phyloP scores from a whole-genome alignment of 2,113 vertebrate genomes.

The Hepsetus odoe region DNA sequence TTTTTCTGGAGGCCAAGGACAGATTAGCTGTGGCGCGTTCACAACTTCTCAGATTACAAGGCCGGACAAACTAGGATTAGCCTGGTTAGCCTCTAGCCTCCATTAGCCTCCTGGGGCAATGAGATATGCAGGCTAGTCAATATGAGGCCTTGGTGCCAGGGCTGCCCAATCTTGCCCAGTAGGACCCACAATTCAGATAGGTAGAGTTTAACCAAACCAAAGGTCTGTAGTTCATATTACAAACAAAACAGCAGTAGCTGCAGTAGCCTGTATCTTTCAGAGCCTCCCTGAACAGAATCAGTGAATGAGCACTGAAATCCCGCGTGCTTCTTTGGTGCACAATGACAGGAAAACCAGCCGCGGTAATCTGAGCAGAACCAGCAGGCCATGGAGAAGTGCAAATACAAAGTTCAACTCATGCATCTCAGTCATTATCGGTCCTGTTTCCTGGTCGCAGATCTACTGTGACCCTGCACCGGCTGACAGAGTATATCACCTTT shows the following conservation, averaged over 20 bases:
- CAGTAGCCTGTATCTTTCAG: too few relatives aligned
- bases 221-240: too few relatives aligned
- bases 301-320: neutral
- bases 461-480: neutral
- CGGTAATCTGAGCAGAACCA: neutral
- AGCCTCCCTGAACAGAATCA: neutral
- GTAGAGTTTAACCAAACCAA: too few relatives aligned
- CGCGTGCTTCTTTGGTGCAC: neutral
- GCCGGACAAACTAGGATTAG: conserved; percentile 26
- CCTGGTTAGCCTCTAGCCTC: neutral
- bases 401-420: neutral
- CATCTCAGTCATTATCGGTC: neutral
- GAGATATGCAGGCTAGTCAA: neutral
- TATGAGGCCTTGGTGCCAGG: neutral
- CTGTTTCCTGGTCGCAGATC: neutral
- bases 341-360: neutral
- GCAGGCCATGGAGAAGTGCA: neutral
- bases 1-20: conserved; percentile 25
- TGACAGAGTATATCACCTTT: neutral
- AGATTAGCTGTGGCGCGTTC: conserved; percentile 12
- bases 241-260: too few relatives aligned
- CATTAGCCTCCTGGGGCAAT: too few relatives aligned
- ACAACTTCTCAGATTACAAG: conserved; percentile 1
- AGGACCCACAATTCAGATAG: too few relatives aligned
- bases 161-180: neutral